Base-by-base conservation (phyloP, 2,888 invertebrate species). In the Pherbina coryleti region DNA sequence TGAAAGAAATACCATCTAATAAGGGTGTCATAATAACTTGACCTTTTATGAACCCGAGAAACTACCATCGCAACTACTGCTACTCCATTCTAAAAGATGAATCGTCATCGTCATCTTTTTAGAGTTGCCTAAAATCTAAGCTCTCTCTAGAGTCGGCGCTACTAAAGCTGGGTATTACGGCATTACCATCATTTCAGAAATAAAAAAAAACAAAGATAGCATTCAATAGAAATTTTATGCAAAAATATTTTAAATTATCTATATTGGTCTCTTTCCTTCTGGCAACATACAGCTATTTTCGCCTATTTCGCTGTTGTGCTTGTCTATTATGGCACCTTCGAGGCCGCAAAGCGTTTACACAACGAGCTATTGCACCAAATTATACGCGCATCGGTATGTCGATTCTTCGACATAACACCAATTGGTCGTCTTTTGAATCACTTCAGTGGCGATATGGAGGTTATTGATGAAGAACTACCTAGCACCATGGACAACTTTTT, bases 391-490 rank as follows among this genome's bases (percentile, higher is more conserved):
- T 93, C 94, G 70, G 81, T 87, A 79, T 92, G 93, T 90, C 91
- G 91, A 82, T 94, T 94, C 90, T 94, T 94, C 90, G 94, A 94
- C 88, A 91, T 92, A 81, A 93, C 93, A 82, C 94, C 94, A 8
- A 85, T 91, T 80, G 94, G 94, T 85, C 91, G 94, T 85, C 91
- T 94, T 82, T 90, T 94, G 74, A 93, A 93, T 90, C 91, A 93
- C 83, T 93, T 94, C 88, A 92, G 93, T 83, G 93, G 92, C 90
- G 94, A 94, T 89, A 90, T 93, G 85, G 92, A 93, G 85, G 91
- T 92, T 82, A 87, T 93, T 84, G 94, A 94, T 90, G 92, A 92
- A 84, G 91, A 91, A 81, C 89, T 94, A 80, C 92, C 93, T 79
- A 86, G 87, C 81, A 91, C 91, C 80, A 82, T 92, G 84, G 91